Evolutionary conservation across 2,888 invertebrate species (phyloP).

Genomic region (Erynnis tages): DNA sequence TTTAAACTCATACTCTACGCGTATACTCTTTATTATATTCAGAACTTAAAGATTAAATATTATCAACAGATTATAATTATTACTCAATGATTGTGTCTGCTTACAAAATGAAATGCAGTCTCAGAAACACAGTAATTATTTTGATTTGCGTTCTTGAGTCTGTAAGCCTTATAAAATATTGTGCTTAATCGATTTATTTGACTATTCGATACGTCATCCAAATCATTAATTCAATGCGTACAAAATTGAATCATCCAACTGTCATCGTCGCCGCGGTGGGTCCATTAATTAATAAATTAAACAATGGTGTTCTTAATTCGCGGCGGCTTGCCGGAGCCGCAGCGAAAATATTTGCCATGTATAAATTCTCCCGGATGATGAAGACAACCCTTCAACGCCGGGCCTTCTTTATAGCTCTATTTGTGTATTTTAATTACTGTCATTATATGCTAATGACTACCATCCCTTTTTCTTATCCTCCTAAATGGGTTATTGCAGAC

Average conservation of each 20-base stretch:
- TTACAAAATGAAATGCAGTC: no score
- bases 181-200: not conserved
- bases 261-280: constrained; percentile 63
- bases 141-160: no score
- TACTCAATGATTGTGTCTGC: no score
- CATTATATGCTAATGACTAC: constrained; percentile 84
- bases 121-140: no score
- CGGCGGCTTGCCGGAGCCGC: constrained; percentile 61
- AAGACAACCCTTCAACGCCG: constrained; percentile 79
- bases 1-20: no score
- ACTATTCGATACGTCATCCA: constrained; percentile 9
- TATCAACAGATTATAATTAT: no score
- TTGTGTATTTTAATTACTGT: constrained; percentile 88
- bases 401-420: constrained; percentile 84
- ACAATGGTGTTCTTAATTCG: constrained; percentile 74
- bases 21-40: no score
- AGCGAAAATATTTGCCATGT: constrained; percentile 78
- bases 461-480: constrained; percentile 82
- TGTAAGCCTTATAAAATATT: not conserved
- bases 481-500: constrained; percentile 78
- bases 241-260: constrained; percentile 41
- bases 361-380: constrained; percentile 77
- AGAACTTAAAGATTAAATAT: no score
- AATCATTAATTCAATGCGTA: constrained; percentile 26
- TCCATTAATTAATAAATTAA: constrained; percentile 80